These are phyloP conservation scores for Dusona sp. DNA, from an alignment of 2,888 invertebrate species.

Conservation along the genomic window DNA sequence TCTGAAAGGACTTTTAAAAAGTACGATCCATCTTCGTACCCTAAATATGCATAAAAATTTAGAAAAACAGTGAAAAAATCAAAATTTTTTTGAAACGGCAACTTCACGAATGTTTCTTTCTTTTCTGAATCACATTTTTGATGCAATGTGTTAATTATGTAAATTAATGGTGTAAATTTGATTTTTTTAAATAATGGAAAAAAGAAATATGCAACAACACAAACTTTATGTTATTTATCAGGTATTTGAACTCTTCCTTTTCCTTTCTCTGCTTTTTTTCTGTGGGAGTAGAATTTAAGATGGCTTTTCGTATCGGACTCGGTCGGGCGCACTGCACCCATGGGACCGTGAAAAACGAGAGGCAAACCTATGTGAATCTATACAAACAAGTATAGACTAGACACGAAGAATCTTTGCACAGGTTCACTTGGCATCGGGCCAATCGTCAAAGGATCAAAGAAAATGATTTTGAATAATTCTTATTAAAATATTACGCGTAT, in stretches of 20 bases:
- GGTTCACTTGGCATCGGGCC: slow-evolving; percentile 51
- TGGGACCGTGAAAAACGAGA: slow-evolving; percentile 61
- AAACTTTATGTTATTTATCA: slow-evolving; percentile 8
- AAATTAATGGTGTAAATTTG: too few relatives aligned
- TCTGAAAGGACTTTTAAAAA: too few relatives aligned
- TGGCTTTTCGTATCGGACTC: slow-evolving; percentile 45
- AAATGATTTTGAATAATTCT: slow-evolving; percentile 4
- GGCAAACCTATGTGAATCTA: slow-evolving; percentile 48
- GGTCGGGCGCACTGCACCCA: slow-evolving; percentile 58
- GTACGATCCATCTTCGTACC: too few relatives aligned
- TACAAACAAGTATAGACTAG: slow-evolving; percentile 10
- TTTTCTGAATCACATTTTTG: too few relatives aligned
- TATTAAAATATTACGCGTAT: not conserved
- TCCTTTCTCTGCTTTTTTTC: slow-evolving; percentile 6
- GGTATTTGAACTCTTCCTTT: slow-evolving; percentile 46
- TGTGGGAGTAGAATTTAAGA: slow-evolving; percentile 41
- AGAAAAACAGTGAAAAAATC: too few relatives aligned
- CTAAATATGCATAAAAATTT: too few relatives aligned
- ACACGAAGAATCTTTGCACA: slow-evolving; percentile 20
- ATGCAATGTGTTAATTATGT: too few relatives aligned
- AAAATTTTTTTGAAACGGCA: too few relatives aligned
- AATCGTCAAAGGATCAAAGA: slow-evolving; percentile 18
- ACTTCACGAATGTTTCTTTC: too few relatives aligned
- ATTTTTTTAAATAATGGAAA: too few relatives aligned
- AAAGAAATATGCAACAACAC: not conserved